These are phyloP conservation scores for Edolisoma coerulescens DNA, from an alignment of 2,113 vertebrate species.

Conservation along the genomic window DNA sequence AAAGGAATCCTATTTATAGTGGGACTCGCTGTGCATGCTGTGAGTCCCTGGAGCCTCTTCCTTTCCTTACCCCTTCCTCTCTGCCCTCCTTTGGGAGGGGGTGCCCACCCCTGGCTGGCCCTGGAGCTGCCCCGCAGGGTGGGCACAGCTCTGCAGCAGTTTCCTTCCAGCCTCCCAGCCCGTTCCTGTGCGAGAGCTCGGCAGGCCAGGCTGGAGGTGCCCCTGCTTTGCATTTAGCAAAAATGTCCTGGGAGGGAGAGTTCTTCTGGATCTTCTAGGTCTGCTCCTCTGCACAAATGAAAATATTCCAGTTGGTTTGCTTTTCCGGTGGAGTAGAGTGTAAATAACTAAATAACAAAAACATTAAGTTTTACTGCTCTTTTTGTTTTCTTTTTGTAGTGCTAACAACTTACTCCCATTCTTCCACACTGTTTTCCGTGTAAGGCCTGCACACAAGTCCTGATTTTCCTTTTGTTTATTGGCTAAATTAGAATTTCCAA, in stretches of 20 bases:
- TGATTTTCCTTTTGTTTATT: not conserved
- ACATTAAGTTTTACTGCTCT: not conserved
- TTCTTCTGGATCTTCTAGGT: not conserved
- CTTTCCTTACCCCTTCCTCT: too few species aligned
- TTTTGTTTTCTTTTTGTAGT: not conserved
- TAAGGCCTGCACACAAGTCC: not conserved
- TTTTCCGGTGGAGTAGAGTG: not conserved
- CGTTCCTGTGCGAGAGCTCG: rapidly evolving
- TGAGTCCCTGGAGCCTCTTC: rapidly evolving
- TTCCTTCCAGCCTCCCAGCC: not conserved
- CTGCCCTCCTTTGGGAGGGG: not conserved
- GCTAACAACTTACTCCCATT: rapidly evolving
- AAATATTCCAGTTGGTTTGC: not conserved
- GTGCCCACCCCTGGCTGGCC: not conserved
- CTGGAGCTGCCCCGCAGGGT: not conserved
- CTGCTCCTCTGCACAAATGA: not conserved
- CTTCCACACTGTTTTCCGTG: rapidly evolving
- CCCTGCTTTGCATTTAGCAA: rapidly evolving
- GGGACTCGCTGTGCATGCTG: rapidly evolving
- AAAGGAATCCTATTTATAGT: rapidly evolving
- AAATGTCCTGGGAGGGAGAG: not conserved
- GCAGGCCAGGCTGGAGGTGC: not conserved
- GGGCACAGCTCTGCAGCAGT: not conserved
- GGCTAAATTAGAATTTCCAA: not conserved
- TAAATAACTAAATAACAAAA: not conserved